Evolutionary conservation across 2,888 invertebrate genomes (phyloP), one percentile per base, ranked within the genome.

Genomic region (Limnephilus rhombicus): DNA sequence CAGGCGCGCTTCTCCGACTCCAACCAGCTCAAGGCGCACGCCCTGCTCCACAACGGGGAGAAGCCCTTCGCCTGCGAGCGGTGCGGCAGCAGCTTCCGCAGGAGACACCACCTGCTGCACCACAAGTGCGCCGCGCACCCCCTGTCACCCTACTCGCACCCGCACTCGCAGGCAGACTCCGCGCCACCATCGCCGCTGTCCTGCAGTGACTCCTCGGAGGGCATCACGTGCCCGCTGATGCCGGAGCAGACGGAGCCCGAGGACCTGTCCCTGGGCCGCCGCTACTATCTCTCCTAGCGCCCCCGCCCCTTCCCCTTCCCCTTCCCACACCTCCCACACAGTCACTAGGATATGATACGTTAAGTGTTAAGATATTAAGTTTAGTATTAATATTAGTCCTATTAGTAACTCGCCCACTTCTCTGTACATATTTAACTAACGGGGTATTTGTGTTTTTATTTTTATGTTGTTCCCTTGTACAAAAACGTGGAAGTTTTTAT

Each of bases 171-270:
- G 94, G 96, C 94, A 94, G 95, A 91, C 80, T 91, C 91, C 53
- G 96, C 94, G 94, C 94, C 96, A 94, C 96, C 94, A 94, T 95
- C 92, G 82, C 92, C 91, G 82, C 92, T 90, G 94, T 96, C 96
- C 95, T 96, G 95, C 94, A 96, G 95, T 96, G 96, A 95, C 94
- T 96, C 83, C 94, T 94, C 87, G 93, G 94, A 24, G 94, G 94
- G 89, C 94, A 94, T n/a, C 92, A 94, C 94, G 94, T 96, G 95
- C 95, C 92, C 94, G 80, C 91, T 85, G 90, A 93, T 92, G 49
- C 98, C 98, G 31, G 98, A 98, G 95, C 99, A 99, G 96, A 98
- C 98, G 3, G 98, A 98, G 95, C 99, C 99, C 12, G 98, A 99
- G 95, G 99, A 99, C 95, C 96, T 99, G 93, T 98, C 98, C 91